Evolutionary conservation across 2,113 vertebrate genomes (phyloP).

Genomic region (Melierax canorus): DNA sequence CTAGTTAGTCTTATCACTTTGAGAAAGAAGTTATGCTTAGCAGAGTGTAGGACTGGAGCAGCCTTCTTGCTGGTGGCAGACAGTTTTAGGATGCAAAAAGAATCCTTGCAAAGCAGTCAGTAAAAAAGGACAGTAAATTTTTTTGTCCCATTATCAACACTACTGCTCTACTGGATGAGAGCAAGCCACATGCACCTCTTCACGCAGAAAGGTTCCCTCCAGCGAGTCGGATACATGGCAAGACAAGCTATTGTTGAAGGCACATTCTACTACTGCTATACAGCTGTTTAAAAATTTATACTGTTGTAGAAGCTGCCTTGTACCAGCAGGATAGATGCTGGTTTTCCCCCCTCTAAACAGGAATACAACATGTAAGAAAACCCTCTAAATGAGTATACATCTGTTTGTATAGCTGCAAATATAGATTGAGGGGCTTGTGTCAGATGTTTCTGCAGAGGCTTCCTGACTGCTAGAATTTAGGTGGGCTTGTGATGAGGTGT

Average conservation of each 20-base stretch:
- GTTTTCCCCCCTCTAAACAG: background rate
- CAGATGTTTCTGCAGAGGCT: background rate
- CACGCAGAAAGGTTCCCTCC: background rate
- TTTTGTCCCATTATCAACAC: background rate
- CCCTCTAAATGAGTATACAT: rapidly evolving
- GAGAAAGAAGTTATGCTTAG: background rate
- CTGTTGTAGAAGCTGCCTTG: background rate
- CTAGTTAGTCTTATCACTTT: background rate
- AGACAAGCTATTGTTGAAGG: background rate
- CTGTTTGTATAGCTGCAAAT: background rate
- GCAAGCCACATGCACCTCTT: background rate
- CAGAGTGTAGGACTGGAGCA: background rate
- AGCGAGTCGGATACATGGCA: background rate
- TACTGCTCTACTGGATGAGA: background rate
- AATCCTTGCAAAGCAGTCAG: background rate
- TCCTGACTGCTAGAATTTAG: background rate
- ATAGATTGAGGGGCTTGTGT: background rate
- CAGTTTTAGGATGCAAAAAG: background rate
- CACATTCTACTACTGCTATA: background rate
- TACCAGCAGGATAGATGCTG: background rate
- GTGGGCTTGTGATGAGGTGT: background rate
- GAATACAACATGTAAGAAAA: background rate
- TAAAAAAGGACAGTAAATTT: background rate
- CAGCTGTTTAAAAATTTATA: background rate
- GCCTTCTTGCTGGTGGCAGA: background rate